phyloP scores from a whole-genome alignment of 1,140 invertebrate genomes.

The Diorhabda carinulata region DNA sequence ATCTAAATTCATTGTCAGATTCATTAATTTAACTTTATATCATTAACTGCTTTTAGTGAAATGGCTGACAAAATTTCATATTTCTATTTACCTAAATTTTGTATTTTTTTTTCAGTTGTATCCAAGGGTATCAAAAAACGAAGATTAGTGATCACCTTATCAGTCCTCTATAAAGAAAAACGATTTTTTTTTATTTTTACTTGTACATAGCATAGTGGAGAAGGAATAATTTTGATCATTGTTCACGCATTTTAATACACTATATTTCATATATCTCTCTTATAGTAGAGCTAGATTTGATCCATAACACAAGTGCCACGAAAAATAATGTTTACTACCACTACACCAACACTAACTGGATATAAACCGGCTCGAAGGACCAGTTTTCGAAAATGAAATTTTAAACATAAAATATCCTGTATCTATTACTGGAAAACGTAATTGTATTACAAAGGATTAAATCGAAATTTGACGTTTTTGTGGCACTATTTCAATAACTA shows the following conservation, averaged over 20 bases:
- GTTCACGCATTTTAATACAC: neutral
- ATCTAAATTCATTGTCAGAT: neutral
- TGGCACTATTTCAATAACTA: slow-evolving; percentile 6
- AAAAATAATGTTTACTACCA: neutral
- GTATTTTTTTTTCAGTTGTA: slow-evolving; percentile 55
- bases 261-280: neutral
- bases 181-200: slow-evolving; percentile 37
- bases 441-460: slow-evolving; percentile 10
- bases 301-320: neutral
- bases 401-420: slow-evolving; percentile 6
- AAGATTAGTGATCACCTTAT: slow-evolving; percentile 43
- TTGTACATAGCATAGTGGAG: slow-evolving; percentile 6
- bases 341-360: too few species aligned
- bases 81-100: neutral
- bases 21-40: neutral
- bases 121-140: slow-evolving; percentile 57
- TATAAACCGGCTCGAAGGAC: too few species aligned
- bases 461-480: neutral
- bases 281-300: neutral
- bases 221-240: slow-evolving; percentile 7
- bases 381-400: slow-evolving; percentile 19
- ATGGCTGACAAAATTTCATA: neutral
- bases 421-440: slow-evolving; percentile 17
- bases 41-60: neutral
- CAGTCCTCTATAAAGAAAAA: too few species aligned